Evolutionary conservation across 2,888 invertebrate species (phyloP).

Genomic region (Tanypteryx hageni): DNA sequence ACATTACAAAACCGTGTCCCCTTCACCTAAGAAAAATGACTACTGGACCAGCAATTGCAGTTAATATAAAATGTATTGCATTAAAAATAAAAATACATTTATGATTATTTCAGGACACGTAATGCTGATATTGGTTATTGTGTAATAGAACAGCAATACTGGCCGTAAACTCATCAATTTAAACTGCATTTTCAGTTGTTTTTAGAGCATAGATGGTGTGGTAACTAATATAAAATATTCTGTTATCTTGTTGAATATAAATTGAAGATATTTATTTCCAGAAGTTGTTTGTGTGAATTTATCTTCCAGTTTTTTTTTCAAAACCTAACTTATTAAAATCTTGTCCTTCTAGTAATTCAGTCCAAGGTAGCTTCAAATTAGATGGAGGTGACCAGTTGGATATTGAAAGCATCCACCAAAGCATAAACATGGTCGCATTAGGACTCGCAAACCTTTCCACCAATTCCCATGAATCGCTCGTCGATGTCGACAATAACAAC

Average conservation of each 20-base stretch:
- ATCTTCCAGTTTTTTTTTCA: neutral
- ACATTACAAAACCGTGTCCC: too few relatives aligned
- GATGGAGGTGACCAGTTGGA: neutral
- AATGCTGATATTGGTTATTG: too few relatives aligned
- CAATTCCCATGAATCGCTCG: neutral
- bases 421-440: constrained; percentile 43
- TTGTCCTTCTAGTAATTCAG: neutral
- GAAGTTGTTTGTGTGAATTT: neutral
- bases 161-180: too few relatives aligned
- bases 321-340: neutral
- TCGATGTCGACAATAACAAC: constrained; percentile 40
- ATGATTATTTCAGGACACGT: too few relatives aligned
- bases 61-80: too few relatives aligned
- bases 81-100: too few relatives aligned
- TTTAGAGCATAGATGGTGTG: too few relatives aligned
- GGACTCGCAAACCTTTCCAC: constrained; percentile 37
- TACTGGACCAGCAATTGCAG: too few relatives aligned
- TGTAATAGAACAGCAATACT: too few relatives aligned
- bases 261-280: neutral
- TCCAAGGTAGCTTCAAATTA: neutral
- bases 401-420: constrained; percentile 52
- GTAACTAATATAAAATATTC: too few relatives aligned
- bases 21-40: too few relatives aligned
- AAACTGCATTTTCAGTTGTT: too few relatives aligned
- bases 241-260: neutral